Percentiles rank a stretch among this genome's conserved stretches.
Conservation (phyloP, 2,113 vertebrate species). For the Sus scrofa region DNA sequence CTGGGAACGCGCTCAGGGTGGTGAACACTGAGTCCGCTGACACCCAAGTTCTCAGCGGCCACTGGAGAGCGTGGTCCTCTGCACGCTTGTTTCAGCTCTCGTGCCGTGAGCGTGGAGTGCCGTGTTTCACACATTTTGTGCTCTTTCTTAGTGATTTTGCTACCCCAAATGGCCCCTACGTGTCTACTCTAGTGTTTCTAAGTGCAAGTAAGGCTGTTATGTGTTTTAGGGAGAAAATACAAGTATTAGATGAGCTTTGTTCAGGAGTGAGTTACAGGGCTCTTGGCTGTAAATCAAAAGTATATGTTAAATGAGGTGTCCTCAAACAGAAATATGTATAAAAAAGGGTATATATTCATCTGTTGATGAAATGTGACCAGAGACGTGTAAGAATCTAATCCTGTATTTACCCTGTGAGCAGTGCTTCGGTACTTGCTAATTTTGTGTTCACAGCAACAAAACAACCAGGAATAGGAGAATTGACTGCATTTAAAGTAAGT, state of each 20-base stretch:
- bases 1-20: neutral
- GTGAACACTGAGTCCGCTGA: neutral
- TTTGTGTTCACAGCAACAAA: neutral
- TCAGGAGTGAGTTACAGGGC: neutral
- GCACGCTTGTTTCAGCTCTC: neutral
- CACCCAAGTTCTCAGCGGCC: neutral
- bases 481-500: neutral
- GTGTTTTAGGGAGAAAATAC: neutral
- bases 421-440: neutral
- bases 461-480: neutral
- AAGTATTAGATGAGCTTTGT: neutral
- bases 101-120: neutral
- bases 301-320: neutral
- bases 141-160: neutral
- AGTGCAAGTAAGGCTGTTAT: neutral
- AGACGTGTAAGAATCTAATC: neutral
- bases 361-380: neutral
- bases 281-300: neutral
- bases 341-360: neutral
- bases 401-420: neutral
- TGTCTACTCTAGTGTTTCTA: neutral
- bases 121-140: neutral
- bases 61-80: neutral
- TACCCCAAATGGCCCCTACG: neutral
- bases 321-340: neutral